Percentiles rank a stretch among this genome's conserved stretches.
phyloP scores from a whole-genome alignment of 2,888 invertebrate species.

The Dexiosoma caninum region DNA sequence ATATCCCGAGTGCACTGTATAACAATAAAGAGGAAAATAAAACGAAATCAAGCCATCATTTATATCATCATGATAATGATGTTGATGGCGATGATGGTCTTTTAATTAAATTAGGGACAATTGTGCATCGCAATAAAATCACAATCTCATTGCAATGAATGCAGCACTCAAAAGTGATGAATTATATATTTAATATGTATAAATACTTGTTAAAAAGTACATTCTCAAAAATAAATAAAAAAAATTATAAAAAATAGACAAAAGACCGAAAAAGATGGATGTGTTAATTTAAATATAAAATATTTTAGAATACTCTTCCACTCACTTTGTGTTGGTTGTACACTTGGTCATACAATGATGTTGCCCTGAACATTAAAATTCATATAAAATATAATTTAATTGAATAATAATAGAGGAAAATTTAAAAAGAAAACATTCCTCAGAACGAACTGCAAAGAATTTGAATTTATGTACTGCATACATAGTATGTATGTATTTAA shows the following conservation, averaged over 20 bases:
- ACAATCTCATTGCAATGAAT: constrained; percentile 4
- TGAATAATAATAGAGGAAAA: constrained; percentile 23
- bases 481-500: not conserved
- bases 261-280: constrained; percentile 7
- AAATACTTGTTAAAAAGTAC: not conserved
- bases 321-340: not conserved
- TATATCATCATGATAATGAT: constrained; percentile 24
- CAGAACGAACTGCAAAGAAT: not conserved
- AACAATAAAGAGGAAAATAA: constrained; percentile 26
- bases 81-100: constrained; percentile 29
- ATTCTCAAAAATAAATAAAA: not conserved
- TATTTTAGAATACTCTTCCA: not conserved
- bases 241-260: too few species aligned
- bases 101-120: constrained; percentile 57
- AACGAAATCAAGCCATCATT: constrained; percentile 53
- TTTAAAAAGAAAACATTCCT: not conserved
- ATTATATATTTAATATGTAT: constrained; percentile 23
- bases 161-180: constrained; percentile 46
- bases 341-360: not conserved
- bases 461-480: too few species aligned
- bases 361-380: constrained; percentile 13
- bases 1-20: not conserved
- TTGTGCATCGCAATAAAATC: constrained; percentile 31
- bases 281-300: constrained; percentile 53
- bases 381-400: constrained; percentile 27